Conservation (phyloP, 2,797 vertebrate species). For the Cynopterus sphinx region DNA sequence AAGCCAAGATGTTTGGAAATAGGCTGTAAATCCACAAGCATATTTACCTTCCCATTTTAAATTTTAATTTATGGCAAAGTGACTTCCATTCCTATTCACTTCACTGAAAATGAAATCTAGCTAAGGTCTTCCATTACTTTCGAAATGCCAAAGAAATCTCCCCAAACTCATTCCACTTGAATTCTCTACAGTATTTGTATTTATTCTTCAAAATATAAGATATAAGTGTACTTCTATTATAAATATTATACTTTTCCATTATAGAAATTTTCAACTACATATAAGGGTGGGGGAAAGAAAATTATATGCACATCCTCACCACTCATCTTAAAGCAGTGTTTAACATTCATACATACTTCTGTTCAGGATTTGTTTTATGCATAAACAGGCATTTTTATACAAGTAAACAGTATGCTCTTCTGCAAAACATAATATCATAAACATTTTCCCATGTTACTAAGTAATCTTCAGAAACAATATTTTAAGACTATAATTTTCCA, state of each 20-base stretch:
- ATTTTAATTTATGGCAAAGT: constrained; percentile 51
- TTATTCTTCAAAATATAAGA: constrained; percentile 49
- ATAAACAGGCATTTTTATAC: background rate
- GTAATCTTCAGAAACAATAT: background rate
- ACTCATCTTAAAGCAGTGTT: background rate
- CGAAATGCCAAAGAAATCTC: constrained; percentile 6
- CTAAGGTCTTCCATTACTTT: constrained; percentile 40
- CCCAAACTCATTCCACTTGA: background rate
- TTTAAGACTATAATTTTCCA: background rate
- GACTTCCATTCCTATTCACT: background rate
- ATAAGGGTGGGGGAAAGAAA: background rate
- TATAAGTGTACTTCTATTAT: background rate
- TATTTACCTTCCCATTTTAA: constrained; percentile 46
- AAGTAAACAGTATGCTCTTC: background rate
- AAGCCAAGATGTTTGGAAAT: constrained; percentile 25
- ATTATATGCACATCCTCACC: rapidly evolving
- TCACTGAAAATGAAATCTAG: background rate
- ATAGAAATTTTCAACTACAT: background rate
- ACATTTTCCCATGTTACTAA: background rate
- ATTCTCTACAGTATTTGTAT: background rate
- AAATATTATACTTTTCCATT: background rate
- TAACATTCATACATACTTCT: background rate
- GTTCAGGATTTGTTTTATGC: background rate
- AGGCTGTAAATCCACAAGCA: constrained; percentile 23
- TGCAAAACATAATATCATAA: background rate